Evolutionary conservation across 1,140 invertebrate genomes (phyloP), one percentile per base, ranked within the genome.

Genomic region (Tetramorium simillimum): DNA sequence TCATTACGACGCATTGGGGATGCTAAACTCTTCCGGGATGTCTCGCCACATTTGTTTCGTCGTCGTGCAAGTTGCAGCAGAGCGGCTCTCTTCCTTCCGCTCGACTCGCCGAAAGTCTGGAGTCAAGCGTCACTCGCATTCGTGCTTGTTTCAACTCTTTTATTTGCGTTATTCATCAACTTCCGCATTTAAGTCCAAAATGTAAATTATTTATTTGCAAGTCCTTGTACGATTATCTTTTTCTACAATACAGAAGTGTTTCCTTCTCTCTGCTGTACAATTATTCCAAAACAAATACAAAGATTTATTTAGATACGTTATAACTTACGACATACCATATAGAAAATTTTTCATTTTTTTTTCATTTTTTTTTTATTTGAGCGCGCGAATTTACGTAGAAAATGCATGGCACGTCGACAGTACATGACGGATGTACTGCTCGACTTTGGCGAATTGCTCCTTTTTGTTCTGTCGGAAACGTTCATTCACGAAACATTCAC

Each of bases 41-140:
- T 46, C 24, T 40, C 18, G 53, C 14, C 33, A 21, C 49, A 37
- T 81, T 81, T 70, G 63, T 56, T 40, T 6, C 46, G 5, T 67
- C 43, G 21, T 78, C 77, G 53, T 46, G 40, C 80, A 75, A 84
- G 40, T 84, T 73, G n/a, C 67, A 73, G 67, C 18, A 16, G 37
- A 1, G n/a, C 9, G 2, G 2, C 16, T 21, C 14, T n/a, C n/a
- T 58, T 21, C 3, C 37, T 16, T 33, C 33, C 4, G 7, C 67
- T 53, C 3, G 21, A 40, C 24, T 49, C n/a, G 18, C 18, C 12
- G 18, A 73, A 60, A 73, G 21, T 58, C 40, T 14, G 10, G 14
- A 80, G 46, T 43, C 21, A 21, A 46, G 10, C 28, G 53, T 58
- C 51, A 37, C 49, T 60, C 18, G 2, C 69, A 75, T 75, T 73